Evolutionary conservation across 2,888 invertebrate genomes (phyloP).

Genomic region (Macroteleia sp.): DNA sequence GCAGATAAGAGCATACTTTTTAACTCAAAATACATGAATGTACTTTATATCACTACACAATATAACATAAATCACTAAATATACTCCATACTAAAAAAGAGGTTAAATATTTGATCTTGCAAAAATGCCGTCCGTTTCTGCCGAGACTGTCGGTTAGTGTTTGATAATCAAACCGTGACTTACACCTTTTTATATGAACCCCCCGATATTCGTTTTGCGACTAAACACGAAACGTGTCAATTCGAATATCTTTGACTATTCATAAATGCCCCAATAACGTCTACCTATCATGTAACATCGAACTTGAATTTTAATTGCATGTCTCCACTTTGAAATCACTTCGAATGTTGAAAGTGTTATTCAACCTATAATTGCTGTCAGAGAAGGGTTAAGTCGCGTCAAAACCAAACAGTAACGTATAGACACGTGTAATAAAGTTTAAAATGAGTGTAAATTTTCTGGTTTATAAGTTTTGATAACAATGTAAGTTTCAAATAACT

Average conservation of each 20-base stretch:
- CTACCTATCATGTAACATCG: conserved; percentile 63
- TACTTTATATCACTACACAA: too few species aligned
- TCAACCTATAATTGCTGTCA: too few species aligned
- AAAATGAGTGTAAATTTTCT: conserved; percentile 14
- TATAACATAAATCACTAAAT: too few species aligned
- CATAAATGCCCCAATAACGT: conserved; percentile 75
- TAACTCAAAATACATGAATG: conserved; percentile 8
- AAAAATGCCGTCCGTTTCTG: not conserved
- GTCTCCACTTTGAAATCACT: conserved; percentile 61
- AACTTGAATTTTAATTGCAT: conserved; percentile 52
- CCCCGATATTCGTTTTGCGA: conserved; percentile 18
- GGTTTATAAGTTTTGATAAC: conserved; percentile 4
- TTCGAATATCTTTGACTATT: conserved; percentile 68
- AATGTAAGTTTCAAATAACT: too few species aligned
- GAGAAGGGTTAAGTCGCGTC: too few species aligned
- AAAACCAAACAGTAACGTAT: not conserved
- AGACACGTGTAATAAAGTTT: conserved; percentile 25
- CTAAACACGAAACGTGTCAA: conserved; percentile 77
- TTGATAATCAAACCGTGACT: conserved; percentile 16
- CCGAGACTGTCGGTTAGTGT: not conserved
- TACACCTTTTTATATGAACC: conserved; percentile 57
- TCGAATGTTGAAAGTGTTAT: conserved; percentile 51
- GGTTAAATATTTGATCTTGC: too few species aligned
- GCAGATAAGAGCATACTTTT: conserved; percentile 74
- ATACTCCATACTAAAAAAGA: too few species aligned